A percentile compares a stretch with the other conserved stretches of the same genome.
Evolutionary conservation across 2,888 invertebrate species (phyloP).

Genomic region (Ischnura elegans): DNA sequence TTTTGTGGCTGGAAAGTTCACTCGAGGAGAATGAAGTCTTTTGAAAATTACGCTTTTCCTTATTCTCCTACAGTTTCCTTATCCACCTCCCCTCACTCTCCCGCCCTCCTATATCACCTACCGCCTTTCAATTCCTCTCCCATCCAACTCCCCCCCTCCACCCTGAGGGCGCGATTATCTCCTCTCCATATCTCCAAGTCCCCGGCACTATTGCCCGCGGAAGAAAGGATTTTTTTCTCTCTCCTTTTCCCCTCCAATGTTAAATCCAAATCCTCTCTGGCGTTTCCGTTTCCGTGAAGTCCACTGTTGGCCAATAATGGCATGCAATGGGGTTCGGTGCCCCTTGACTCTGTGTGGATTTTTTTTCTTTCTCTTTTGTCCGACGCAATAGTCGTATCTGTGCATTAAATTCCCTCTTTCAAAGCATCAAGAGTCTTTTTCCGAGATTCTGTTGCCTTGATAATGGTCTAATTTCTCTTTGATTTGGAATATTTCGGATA

Average conservation of each 20-base stretch:
- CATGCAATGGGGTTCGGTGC: neutral
- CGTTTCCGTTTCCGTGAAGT: neutral
- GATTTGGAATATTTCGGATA: neutral
- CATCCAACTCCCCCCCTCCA: neutral
- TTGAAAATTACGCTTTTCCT: conserved; percentile 10
- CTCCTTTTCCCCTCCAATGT: neutral
- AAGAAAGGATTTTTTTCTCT: neutral
- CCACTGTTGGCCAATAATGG: neutral
- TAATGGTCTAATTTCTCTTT: neutral
- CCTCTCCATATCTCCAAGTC: neutral
- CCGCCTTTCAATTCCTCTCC: neutral
- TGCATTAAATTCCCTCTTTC: neutral
- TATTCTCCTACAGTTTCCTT: neutral
- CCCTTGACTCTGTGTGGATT: neutral
- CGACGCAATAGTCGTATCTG: neutral
- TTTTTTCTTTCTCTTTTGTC: neutral
- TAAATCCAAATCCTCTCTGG: neutral
- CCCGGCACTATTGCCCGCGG: neutral
- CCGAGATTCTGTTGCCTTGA: neutral
- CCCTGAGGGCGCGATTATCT: neutral
- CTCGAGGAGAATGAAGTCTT: conserved; percentile 36
- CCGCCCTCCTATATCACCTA: neutral
- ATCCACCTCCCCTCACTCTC: neutral
- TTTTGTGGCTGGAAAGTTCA: conserved; percentile 43
- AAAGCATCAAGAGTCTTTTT: neutral